Evolutionary conservation across 2,797 vertebrate genomes (phyloP).

Genomic region (Falco naumanni): DNA sequence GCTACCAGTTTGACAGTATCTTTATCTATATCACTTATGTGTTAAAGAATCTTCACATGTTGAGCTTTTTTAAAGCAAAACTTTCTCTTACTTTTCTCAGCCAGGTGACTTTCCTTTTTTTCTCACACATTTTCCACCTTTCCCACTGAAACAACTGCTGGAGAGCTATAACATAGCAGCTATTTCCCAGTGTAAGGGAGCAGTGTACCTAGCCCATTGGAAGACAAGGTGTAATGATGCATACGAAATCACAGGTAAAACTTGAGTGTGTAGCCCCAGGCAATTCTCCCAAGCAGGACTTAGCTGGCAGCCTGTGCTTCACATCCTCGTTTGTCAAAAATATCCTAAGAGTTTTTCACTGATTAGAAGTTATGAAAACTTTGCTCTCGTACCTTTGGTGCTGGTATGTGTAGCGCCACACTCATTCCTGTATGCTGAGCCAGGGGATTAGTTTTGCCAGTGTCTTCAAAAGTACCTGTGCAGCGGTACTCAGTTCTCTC

Average conservation of each 20-base stretch:
- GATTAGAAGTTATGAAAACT: neutral
- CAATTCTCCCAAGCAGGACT: neutral
- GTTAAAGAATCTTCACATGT: neutral
- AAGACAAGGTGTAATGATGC: neutral
- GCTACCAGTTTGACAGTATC: neutral
- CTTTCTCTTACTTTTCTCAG: neutral
- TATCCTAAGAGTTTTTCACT: neutral
- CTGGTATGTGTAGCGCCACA: neutral
- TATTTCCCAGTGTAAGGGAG: neutral
- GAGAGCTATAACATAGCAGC: neutral
- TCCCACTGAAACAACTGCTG: neutral
- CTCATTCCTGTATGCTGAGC: accelerated
- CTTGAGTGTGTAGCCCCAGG: neutral
- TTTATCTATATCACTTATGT: neutral
- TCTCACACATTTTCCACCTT: neutral
- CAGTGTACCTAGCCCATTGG: neutral
- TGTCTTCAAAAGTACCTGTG: neutral
- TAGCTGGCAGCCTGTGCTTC: neutral
- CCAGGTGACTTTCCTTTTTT: neutral
- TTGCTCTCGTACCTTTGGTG: neutral
- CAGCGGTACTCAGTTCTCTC: neutral
- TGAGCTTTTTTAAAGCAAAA: neutral
- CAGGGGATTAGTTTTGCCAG: neutral
- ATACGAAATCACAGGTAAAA: neutral
- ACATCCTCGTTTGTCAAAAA: neutral